Conservation (phyloP, 2,797 vertebrate species). For the Rhyacichthys aspro region DNA sequence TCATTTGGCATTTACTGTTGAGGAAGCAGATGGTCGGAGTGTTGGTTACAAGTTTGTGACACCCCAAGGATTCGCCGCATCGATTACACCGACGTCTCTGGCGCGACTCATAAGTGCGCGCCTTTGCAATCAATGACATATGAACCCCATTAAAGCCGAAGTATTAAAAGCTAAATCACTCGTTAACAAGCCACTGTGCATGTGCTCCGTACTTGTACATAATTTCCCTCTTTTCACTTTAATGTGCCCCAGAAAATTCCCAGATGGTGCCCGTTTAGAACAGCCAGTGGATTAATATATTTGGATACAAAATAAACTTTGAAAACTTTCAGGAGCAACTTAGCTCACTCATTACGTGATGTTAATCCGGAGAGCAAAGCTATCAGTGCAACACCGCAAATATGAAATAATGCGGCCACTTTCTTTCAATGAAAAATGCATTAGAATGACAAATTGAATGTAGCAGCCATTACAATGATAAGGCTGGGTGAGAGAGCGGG, state of each 20-base stretch:
- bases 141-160: slow-evolving; percentile 54
- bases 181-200: slow-evolving; percentile 55
- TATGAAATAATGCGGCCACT: too few relatives aligned
- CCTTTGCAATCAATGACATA: slow-evolving; percentile 58
- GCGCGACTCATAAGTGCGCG: slow-evolving; percentile 35
- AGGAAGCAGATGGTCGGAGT: slow-evolving; percentile 70
- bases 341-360: slow-evolving; percentile 5
- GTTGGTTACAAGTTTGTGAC: slow-evolving; percentile 71
- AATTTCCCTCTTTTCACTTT: slow-evolving; percentile 33
- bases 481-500: not conserved
- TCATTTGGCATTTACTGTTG: slow-evolving; percentile 68
- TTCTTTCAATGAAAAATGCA: slow-evolving; percentile 29
- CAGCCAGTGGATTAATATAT: slow-evolving; percentile 23
- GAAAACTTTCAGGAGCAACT: slow-evolving; percentile 33
- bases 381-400: too few relatives aligned
- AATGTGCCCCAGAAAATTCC: slow-evolving; percentile 22
- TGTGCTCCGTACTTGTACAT: slow-evolving; percentile 19
- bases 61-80: slow-evolving; percentile 68
- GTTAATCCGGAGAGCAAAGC: too few relatives aligned
- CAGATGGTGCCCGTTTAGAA: slow-evolving; percentile 54
- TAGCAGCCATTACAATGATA: not conserved
- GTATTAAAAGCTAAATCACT: slow-evolving; percentile 61
- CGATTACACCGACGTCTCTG: slow-evolving; percentile 58
- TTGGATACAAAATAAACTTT: slow-evolving; percentile 26
- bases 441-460: slow-evolving; percentile 16